phyloP scores from a whole-genome alignment of 2,888 invertebrate species.

The Ormyrus nitidulus region DNA sequence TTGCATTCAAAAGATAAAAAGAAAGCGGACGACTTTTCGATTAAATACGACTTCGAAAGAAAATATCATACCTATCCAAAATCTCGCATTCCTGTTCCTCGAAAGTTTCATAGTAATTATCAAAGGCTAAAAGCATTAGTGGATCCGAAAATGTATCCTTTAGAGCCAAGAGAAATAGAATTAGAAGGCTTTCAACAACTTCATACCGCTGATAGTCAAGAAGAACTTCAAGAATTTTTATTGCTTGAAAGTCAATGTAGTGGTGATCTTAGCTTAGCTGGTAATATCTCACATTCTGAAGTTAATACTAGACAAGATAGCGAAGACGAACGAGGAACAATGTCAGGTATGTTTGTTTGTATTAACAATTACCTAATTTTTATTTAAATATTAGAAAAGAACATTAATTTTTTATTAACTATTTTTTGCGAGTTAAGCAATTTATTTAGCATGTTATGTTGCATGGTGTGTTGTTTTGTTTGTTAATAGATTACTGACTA shows the following conservation, averaged over 20 bases:
- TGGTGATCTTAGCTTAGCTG: conserved; percentile 76
- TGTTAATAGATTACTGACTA: conserved; percentile 58
- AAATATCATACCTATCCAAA: conserved; percentile 79
- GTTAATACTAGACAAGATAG: conserved; percentile 62
- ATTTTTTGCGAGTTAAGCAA: not conserved
- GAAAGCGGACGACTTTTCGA: not conserved
- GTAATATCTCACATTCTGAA: conserved; percentile 74
- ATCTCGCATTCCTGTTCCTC: conserved; percentile 73
- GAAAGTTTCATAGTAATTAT: conserved; percentile 60
- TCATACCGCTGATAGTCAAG: conserved; percentile 80
- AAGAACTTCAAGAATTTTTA: conserved; percentile 80
- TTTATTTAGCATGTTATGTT: conserved; percentile 40
- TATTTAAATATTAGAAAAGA: not conserved
- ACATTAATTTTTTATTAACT: not conserved
- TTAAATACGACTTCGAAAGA: conserved; percentile 61
- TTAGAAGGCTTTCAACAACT: conserved; percentile 78
- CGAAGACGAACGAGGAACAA: conserved; percentile 70
- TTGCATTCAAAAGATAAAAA: conserved; percentile 8
- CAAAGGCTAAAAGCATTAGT: conserved; percentile 64
- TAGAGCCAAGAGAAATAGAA: conserved; percentile 80
- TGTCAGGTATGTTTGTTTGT: conserved; percentile 68
- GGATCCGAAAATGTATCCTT: conserved; percentile 76
- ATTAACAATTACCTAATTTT: conserved; percentile 13
- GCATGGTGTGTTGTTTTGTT: conserved; percentile 63
- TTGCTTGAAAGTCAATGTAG: conserved; percentile 80